A percentile compares a stretch with the other conserved stretches of the same genome.
phyloP scores from a whole-genome alignment of 2,888 invertebrate species.

The Aelia acuminata region DNA sequence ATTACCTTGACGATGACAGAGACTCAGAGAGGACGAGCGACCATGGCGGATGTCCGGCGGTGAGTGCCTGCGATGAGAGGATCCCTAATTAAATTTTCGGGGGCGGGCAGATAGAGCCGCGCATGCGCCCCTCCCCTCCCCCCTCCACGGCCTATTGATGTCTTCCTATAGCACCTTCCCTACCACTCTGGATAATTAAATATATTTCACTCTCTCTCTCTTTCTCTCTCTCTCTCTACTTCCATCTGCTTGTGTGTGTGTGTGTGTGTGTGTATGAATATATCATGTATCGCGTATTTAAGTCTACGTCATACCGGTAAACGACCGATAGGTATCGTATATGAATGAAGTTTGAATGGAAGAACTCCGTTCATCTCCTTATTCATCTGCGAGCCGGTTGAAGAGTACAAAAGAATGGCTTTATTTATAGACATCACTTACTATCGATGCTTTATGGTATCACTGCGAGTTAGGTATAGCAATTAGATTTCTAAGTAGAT shows the following conservation, averaged over 20 bases:
- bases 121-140: conserved; percentile 8
- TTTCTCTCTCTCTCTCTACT: background rate
- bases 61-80: conserved; percentile 47
- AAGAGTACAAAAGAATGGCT: too few species aligned
- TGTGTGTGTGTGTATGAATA: too few species aligned
- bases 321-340: background rate
- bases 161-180: conserved; percentile 54
- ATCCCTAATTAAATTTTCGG: conserved; percentile 59
- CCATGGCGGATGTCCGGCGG: conserved; percentile 60
- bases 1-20: conserved; percentile 51
- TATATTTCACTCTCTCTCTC: conserved; percentile 39
- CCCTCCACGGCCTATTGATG: conserved; percentile 58
- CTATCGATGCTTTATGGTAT: too few species aligned
- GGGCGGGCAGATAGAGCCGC: conserved; percentile 9
- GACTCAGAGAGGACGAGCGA: conserved; percentile 26
- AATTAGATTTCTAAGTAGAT: too few species aligned
- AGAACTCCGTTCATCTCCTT: background rate
- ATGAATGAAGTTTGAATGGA: background rate
- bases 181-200: conserved; percentile 48
- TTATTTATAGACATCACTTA: too few species aligned
- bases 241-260: too few species aligned
- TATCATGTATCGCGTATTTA: background rate
- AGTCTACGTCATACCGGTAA: background rate
- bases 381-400: background rate
- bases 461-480: too few species aligned